Percentiles rank a stretch among this genome's conserved stretches.
Evolutionary conservation across 2,113 vertebrate genomes (phyloP).

Genomic region (Sander lucioperca): DNA sequence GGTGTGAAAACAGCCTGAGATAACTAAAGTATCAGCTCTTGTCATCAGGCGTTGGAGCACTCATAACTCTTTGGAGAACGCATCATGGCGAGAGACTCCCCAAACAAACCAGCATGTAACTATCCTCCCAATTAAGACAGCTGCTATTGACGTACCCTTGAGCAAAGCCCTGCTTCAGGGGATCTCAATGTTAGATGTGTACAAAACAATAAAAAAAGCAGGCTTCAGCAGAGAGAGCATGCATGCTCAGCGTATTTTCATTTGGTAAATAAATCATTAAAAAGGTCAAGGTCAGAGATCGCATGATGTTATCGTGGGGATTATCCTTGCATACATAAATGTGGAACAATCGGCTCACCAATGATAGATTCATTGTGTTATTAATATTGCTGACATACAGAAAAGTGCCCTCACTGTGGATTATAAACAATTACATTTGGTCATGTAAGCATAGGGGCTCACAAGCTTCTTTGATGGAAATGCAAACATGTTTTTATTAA

Average conservation of each 20-base stretch:
- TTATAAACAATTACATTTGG: neutral
- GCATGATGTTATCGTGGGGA: neutral
- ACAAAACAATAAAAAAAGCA: slow-evolving; percentile 13
- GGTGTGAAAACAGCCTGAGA: neutral
- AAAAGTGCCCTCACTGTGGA: neutral
- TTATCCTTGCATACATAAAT: neutral
- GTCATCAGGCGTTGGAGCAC: slow-evolving; percentile 22
- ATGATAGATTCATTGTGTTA: slow-evolving; percentile 1
- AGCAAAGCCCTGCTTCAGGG: slow-evolving; percentile 30
- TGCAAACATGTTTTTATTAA: too few species aligned
- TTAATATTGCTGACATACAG: slow-evolving; percentile 21
- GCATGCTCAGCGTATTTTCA: slow-evolving; percentile 11
- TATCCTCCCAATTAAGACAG: slow-evolving; percentile 28
- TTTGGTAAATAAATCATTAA: slow-evolving; percentile 30
- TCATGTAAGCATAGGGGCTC: neutral
- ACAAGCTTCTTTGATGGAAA: neutral
- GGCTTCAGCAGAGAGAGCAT: neutral
- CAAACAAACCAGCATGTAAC: slow-evolving; percentile 40
- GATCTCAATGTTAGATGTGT: slow-evolving; percentile 18
- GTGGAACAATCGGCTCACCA: neutral
- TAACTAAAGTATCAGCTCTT: slow-evolving; percentile 10
- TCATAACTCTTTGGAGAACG: neutral
- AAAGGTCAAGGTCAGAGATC: slow-evolving; percentile 30
- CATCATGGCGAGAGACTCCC: slow-evolving; percentile 28
- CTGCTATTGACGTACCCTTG: slow-evolving; percentile 39